phyloP scores from a whole-genome alignment of 2,797 vertebrate species.

The Melanotaenia pygmaea region DNA sequence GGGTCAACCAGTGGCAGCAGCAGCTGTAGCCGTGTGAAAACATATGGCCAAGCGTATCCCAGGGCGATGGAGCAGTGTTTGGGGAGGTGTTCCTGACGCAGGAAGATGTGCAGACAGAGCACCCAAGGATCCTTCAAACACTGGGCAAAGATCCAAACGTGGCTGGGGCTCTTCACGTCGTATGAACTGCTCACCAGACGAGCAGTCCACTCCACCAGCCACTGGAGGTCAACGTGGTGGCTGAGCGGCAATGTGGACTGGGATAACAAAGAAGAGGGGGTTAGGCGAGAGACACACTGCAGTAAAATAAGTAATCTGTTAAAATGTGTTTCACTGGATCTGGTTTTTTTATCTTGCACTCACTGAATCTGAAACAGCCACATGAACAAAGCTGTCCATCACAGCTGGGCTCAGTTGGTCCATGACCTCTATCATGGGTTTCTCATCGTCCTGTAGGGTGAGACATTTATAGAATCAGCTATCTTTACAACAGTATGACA shows the following conservation, averaged over 20 bases:
- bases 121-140: slow-evolving; percentile 98
- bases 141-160: slow-evolving; percentile 98
- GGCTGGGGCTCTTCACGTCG: slow-evolving; percentile 97
- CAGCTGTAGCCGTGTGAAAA: slow-evolving; percentile 94
- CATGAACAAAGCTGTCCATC: slow-evolving; percentile 97
- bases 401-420: slow-evolving; percentile 97
- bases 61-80: slow-evolving; percentile 96
- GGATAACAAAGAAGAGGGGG: slow-evolving; percentile 29
- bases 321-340: neutral
- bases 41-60: slow-evolving; percentile 97
- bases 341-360: neutral
- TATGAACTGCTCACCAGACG: slow-evolving; percentile 96
- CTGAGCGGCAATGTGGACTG: slow-evolving; percentile 91
- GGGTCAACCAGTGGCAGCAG: slow-evolving; percentile 97
- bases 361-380: slow-evolving; percentile 95
- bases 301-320: neutral
- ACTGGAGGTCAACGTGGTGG: slow-evolving; percentile 96
- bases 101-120: slow-evolving; percentile 97
- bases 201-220: slow-evolving; percentile 97
- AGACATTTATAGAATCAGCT: slow-evolving; percentile 58
- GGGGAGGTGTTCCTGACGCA: slow-evolving; percentile 95
- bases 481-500: slow-evolving; percentile 60
- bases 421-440: slow-evolving; percentile 99
- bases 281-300: slow-evolving; percentile 55
- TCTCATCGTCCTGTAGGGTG: slow-evolving; percentile 92